phyloP scores from a whole-genome alignment of 2,797 vertebrate species.

The Bufotes viridis region DNA sequence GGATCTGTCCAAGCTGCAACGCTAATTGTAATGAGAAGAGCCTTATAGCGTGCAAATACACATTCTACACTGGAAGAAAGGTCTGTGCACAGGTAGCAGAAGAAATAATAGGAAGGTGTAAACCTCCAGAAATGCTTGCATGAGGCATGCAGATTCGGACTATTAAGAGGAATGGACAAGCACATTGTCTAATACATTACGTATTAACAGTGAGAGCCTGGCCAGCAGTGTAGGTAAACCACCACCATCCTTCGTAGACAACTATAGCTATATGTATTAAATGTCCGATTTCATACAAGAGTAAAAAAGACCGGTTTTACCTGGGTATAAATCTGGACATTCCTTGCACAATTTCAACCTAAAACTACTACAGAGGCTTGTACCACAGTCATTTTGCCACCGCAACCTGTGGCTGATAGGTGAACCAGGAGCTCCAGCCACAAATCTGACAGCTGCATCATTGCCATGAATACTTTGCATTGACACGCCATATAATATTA shows the following conservation, averaged over 20 bases:
- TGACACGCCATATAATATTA: neutral
- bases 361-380: neutral
- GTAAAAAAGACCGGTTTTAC: neutral
- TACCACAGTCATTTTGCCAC: neutral
- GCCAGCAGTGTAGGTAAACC: neutral
- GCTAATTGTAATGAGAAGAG: neutral
- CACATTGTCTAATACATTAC: neutral
- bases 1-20: neutral
- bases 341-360: neutral
- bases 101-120: neutral
- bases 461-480: neutral
- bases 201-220: neutral
- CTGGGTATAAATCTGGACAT: neutral
- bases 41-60: neutral
- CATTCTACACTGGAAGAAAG: neutral
- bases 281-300: neutral
- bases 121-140: neutral
- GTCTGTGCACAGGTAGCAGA: neutral
- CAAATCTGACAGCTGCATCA: neutral
- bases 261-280: neutral
- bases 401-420: neutral
- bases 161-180: neutral
- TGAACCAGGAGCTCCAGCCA: neutral
- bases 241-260: neutral
- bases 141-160: neutral